These are phyloP conservation scores for Zygothrica quintamaculata DNA, from an alignment of 2,888 invertebrate genomes.

Conservation along the genomic window DNA sequence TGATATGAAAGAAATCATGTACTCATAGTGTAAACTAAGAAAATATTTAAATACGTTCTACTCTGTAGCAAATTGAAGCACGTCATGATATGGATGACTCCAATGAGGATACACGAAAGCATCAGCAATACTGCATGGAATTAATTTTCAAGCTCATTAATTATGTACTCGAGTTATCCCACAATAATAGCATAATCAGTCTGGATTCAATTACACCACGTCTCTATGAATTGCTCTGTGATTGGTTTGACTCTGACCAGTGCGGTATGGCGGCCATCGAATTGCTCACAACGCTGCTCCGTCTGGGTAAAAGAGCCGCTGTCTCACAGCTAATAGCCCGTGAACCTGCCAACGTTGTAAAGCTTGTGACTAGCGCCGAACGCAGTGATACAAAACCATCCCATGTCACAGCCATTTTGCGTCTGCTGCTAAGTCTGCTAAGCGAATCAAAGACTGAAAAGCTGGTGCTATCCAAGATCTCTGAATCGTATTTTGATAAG, in stretches of 20 bases:
- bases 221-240: slow-evolving; percentile 76
- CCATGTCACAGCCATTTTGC: slow-evolving; percentile 76
- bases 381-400: slow-evolving; percentile 70
- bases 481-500: slow-evolving; percentile 83
- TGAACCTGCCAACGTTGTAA: slow-evolving; percentile 72
- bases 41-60: background rate
- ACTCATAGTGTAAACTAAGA: background rate
- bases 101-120: slow-evolving; percentile 79
- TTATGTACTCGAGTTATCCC: slow-evolving; percentile 74
- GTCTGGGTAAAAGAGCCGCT: slow-evolving; percentile 60
- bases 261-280: slow-evolving; percentile 80
- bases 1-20: too few species aligned
- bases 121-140: slow-evolving; percentile 78
- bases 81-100: slow-evolving; percentile 72
- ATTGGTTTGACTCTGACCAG: slow-evolving; percentile 78
- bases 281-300: slow-evolving; percentile 71
- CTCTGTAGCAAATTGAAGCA: slow-evolving; percentile 67
- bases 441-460: slow-evolving; percentile 81
- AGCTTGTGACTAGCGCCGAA: slow-evolving; percentile 76
- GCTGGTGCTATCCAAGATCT: slow-evolving; percentile 81
- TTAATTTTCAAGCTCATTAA: slow-evolving; percentile 76
- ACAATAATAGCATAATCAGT: slow-evolving; percentile 72
- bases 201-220: slow-evolving; percentile 79
- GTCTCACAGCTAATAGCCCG: slow-evolving; percentile 71
- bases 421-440: slow-evolving; percentile 74